A percentile compares a stretch with the other conserved stretches of the same genome.
Conservation (phyloP, 92 coral and sea anemone genomes). For the Bergia puertoricense region DNA sequence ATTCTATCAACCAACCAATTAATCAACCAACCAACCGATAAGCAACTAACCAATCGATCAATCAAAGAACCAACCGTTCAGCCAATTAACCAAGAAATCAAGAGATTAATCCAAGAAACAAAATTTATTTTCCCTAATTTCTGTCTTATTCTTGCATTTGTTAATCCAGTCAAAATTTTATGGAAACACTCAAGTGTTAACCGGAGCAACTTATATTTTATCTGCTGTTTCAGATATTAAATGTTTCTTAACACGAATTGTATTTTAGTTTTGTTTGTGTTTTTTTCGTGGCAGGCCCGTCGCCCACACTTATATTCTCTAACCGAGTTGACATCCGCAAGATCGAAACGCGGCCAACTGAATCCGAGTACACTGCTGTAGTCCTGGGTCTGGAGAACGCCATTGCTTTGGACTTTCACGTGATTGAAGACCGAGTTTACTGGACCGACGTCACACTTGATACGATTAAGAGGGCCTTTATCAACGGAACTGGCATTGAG, state of each 20-base stretch:
- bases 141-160: no score
- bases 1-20: background rate
- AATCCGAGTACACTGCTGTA: slow-evolving; percentile 36
- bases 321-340: slow-evolving; percentile 48
- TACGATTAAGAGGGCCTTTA: slow-evolving; percentile 51
- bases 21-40: background rate
- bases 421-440: slow-evolving; percentile 61
- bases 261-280: background rate
- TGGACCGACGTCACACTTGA: slow-evolving; percentile 70
- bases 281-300: slow-evolving; percentile 21
- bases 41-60: no score
- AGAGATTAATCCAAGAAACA: no score
- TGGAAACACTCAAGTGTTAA: no score
- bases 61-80: no score
- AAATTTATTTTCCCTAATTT: no score
- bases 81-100: no score
- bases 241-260: background rate
- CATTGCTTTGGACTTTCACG: slow-evolving; percentile 72
- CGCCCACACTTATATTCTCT: slow-evolving; percentile 50
- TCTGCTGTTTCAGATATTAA: background rate
- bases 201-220: no score
- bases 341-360: slow-evolving; percentile 42
- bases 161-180: no score
- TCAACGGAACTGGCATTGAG: slow-evolving; percentile 38
- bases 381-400: slow-evolving; percentile 57